Percentiles rank a stretch among this genome's conserved stretches.
Conservation (phyloP, 2,113 vertebrate species). For the Lophura nycthemera region DNA sequence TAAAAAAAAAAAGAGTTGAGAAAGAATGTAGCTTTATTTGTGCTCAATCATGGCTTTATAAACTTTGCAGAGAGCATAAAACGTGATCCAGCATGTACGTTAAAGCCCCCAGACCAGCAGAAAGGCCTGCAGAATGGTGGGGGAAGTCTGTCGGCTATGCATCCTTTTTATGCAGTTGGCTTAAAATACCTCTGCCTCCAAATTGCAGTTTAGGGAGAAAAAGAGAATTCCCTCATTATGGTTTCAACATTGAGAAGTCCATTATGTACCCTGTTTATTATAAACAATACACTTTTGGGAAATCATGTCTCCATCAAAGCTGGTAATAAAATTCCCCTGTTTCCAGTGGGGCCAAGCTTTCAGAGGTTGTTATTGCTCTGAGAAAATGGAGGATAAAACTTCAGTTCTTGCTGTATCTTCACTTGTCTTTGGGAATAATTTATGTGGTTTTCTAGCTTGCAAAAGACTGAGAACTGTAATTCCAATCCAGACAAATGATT, state of each 20-base stretch:
- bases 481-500: not conserved
- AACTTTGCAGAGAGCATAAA: slow-evolving; percentile 13
- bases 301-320: rapidly evolving
- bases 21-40: slow-evolving; percentile 37
- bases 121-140: not conserved
- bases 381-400: not conserved
- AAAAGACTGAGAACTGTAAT: not conserved
- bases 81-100: not conserved
- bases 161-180: not conserved
- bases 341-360: not conserved
- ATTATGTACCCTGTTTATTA: not conserved
- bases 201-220: not conserved
- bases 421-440: not conserved
- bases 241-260: not conserved
- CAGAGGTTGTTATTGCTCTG: not conserved
- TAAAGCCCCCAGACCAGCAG: not conserved
- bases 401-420: not conserved
- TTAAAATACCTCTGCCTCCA: not conserved
- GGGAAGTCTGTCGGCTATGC: not conserved
- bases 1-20: slow-evolving; percentile 12
- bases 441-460: not conserved
- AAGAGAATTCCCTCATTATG: not conserved
- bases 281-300: not conserved
- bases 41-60: slow-evolving; percentile 28
- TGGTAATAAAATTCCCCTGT: not conserved